Conservation (phyloP, 2,888 invertebrate genomes). For the Mellilla xanthometata region DNA sequence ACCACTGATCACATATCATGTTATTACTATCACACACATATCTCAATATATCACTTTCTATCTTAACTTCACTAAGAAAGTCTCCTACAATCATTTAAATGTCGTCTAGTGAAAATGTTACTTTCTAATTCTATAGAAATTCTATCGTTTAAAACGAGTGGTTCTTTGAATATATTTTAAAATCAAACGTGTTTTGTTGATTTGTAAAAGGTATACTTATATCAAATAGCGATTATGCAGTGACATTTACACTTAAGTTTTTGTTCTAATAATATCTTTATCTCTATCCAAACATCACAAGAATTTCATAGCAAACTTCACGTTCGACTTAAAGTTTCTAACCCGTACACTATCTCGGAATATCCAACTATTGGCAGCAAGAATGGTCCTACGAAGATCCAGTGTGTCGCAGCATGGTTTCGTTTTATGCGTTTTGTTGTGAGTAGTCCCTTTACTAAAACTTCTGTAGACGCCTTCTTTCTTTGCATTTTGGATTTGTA, state of each 20-base stretch:
- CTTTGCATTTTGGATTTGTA: slow-evolving; percentile 42
- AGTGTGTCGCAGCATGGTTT: slow-evolving; percentile 74
- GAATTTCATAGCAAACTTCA: not conserved
- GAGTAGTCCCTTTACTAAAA: slow-evolving; percentile 60
- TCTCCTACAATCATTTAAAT: no score
- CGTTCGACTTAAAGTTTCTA: not conserved
- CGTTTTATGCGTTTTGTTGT: slow-evolving; percentile 79
- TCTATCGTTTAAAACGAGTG: no score
- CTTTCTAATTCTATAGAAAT: not conserved
- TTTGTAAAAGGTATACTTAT: no score
- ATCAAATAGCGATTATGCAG: not conserved
- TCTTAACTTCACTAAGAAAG: no score
- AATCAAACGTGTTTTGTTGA: no score
- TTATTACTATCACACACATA: slow-evolving; percentile 21
- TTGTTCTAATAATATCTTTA: not conserved
- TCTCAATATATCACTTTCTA: not conserved
- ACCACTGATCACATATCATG: slow-evolving; percentile 42
- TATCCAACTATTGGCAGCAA: slow-evolving; percentile 49
- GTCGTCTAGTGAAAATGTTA: slow-evolving; percentile 2
- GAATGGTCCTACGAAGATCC: slow-evolving; percentile 66
- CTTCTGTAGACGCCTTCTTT: slow-evolving; percentile 43
- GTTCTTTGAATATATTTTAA: no score
- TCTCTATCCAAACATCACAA: not conserved
- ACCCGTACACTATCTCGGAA: slow-evolving; percentile 25
- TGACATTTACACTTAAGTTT: slow-evolving; percentile 4